Percentiles rank a stretch among this genome's conserved stretches.
Conservation (phyloP, 2,113 vertebrate species). For the Calyptommatus sinebrachiatus region DNA sequence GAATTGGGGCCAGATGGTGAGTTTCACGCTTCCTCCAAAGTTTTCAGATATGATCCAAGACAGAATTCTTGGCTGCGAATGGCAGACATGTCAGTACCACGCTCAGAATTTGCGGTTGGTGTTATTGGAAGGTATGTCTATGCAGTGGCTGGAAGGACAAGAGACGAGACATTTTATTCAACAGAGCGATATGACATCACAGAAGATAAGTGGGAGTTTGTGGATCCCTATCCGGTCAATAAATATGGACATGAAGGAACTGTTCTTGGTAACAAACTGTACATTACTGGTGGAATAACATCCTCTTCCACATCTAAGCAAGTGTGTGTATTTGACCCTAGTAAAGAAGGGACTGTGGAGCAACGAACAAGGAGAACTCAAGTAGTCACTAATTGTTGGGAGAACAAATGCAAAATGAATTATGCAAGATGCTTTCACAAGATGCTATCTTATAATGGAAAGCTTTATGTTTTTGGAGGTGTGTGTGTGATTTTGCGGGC, state of each 20-base stretch:
- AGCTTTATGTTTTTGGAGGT: slow-evolving; percentile 97
- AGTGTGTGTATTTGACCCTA: slow-evolving; percentile 96
- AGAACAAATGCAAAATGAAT: slow-evolving; percentile 99
- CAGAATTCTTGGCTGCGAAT: slow-evolving; percentile 97
- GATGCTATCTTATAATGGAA: slow-evolving; percentile 98
- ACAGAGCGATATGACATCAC: slow-evolving; percentile 96
- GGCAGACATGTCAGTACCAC: slow-evolving; percentile 97
- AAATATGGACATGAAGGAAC: slow-evolving; percentile 98
- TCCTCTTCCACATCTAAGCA: slow-evolving; percentile 98
- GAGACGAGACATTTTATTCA: slow-evolving; percentile 97
- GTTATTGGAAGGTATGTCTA: slow-evolving; percentile 96
- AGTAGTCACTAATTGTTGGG: slow-evolving; percentile 93
- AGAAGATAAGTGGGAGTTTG: slow-evolving; percentile 97
- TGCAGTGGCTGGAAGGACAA: slow-evolving; percentile 93
- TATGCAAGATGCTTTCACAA: slow-evolving; percentile 99
- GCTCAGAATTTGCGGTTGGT: slow-evolving; percentile 96
- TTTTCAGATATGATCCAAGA: slow-evolving; percentile 95
- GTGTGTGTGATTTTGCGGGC: slow-evolving; percentile 96
- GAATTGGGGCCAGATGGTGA: slow-evolving; percentile 95
- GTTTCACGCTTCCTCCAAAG: slow-evolving; percentile 98
- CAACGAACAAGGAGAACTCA: slow-evolving; percentile 86
- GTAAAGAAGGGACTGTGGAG: slow-evolving; percentile 86
- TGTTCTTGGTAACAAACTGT: slow-evolving; percentile 90
- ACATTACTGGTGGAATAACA: slow-evolving; percentile 97
- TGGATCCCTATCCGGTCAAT: slow-evolving; percentile 97